phyloP scores from a whole-genome alignment of 2,797 vertebrate genomes.

The Chelonia mydas region DNA sequence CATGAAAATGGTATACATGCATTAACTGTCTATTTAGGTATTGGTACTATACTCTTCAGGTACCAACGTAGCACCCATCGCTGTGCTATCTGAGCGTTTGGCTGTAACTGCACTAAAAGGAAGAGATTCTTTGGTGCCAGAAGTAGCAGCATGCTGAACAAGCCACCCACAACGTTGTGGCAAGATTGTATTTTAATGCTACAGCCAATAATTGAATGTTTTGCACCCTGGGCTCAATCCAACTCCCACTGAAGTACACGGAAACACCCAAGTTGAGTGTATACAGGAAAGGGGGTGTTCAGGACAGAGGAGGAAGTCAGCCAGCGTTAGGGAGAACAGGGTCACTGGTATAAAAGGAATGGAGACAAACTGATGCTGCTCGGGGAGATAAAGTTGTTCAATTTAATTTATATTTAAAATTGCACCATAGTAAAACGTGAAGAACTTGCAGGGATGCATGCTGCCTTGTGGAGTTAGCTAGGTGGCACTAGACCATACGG shows the following conservation, averaged over 20 bases:
- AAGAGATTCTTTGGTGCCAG: constrained; percentile 41
- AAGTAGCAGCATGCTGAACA: constrained; percentile 16
- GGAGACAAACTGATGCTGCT: background rate
- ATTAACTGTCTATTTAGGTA: constrained; percentile 35
- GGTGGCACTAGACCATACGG: background rate
- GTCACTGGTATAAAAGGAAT: background rate
- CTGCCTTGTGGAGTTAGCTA: background rate
- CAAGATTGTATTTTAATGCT: background rate
- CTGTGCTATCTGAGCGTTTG: constrained; percentile 23
- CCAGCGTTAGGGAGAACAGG: background rate
- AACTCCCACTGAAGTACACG: background rate
- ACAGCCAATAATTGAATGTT: background rate
- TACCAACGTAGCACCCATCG: background rate
- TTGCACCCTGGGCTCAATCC: background rate
- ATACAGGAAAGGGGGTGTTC: background rate
- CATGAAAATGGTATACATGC: constrained; percentile 33
- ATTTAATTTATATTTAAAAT: background rate
- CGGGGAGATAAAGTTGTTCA: background rate
- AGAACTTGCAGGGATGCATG: background rate
- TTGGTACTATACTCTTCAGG: constrained; percentile 43
- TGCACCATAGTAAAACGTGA: background rate
- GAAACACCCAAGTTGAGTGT: background rate
- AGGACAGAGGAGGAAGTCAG: background rate
- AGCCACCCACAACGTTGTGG: constrained; percentile 21
- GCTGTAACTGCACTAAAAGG: constrained; percentile 17